Evolutionary conservation across 2,888 invertebrate species (phyloP).

Genomic region (Megalurothrips usitatus): DNA sequence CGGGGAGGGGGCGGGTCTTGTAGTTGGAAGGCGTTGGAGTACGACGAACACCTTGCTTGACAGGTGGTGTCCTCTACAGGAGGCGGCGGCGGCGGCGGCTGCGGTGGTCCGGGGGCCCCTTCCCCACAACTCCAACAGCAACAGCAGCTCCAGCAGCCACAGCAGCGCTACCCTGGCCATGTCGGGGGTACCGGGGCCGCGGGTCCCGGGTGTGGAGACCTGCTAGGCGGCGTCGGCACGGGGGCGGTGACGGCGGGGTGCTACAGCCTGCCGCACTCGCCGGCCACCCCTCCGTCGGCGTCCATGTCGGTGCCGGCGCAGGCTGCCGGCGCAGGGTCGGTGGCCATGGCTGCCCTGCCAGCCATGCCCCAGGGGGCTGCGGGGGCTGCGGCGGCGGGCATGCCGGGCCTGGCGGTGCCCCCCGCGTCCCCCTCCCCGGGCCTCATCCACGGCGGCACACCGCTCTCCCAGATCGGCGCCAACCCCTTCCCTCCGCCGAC

Average conservation of each 20-base stretch:
- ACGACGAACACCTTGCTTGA: constrained; percentile 32
- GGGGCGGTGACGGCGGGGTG: constrained; percentile 27
- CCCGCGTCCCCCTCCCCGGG: constrained; percentile 47
- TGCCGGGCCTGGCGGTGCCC: constrained; percentile 37
- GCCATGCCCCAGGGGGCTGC: no score
- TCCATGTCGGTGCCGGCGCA: constrained; percentile 35
- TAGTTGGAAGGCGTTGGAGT: background rate
- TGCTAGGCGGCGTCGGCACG: constrained; percentile 33
- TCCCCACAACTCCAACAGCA: constrained; percentile 27
- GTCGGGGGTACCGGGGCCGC: constrained; percentile 33
- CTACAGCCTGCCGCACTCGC: constrained; percentile 32
- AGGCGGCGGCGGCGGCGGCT: constrained; percentile 49
- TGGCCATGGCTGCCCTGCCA: constrained; percentile 40
- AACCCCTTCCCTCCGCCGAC: constrained; percentile 58
- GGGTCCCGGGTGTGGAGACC: constrained; percentile 34
- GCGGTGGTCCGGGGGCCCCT: constrained; percentile 37
- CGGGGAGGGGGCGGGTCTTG: background rate
- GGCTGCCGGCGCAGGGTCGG: constrained; percentile 41
- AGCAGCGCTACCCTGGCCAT: constrained; percentile 19
- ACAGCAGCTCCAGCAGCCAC: constrained; percentile 34
- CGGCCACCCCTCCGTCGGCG: constrained; percentile 34
- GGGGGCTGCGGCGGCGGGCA: constrained; percentile 37
- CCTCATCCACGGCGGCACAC: constrained; percentile 77
- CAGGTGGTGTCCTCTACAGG: constrained; percentile 53
- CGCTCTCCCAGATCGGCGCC: constrained; percentile 79